These are phyloP conservation scores for Tribolium madens DNA, from an alignment of 1,140 invertebrate genomes.

Conservation along the genomic window DNA sequence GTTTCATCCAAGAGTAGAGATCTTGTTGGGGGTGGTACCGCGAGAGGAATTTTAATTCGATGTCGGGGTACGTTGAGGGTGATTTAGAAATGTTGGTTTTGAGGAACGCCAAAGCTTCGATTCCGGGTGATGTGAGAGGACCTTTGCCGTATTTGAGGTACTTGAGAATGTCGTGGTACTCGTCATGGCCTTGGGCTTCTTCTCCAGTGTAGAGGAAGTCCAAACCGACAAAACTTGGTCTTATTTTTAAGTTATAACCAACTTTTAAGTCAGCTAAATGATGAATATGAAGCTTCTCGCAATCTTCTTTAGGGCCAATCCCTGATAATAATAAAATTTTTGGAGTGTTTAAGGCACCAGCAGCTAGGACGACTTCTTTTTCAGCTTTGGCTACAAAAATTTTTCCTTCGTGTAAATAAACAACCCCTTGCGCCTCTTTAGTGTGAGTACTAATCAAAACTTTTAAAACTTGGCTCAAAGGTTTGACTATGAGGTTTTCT, in stretches of 20 bases:
- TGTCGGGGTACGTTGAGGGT: constrained; percentile 68
- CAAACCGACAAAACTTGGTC: constrained; percentile 68
- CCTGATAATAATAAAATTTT: constrained; percentile 85
- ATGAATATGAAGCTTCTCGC: constrained; percentile 72
- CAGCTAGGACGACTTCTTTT: constrained; percentile 77
- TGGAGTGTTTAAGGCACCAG: constrained; percentile 81
- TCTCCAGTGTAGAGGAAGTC: constrained; percentile 64
- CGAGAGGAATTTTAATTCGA: constrained; percentile 70
- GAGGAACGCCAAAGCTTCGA: constrained; percentile 65
- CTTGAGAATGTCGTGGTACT: constrained; percentile 64
- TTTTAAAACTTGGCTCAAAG: constrained; percentile 71
- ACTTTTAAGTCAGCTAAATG: constrained; percentile 68
- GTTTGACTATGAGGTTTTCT: constrained; percentile 74
- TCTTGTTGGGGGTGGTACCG: constrained; percentile 51
- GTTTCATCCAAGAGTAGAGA: constrained; percentile 44
- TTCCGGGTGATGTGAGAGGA: constrained; percentile 65
- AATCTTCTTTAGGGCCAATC: constrained; percentile 75
- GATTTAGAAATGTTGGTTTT: constrained; percentile 59
- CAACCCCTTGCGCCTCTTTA: constrained; percentile 73
- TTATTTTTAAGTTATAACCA: constrained; percentile 71
- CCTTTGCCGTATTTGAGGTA: constrained; percentile 67
- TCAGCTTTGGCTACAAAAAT: constrained; percentile 67
- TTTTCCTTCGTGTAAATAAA: constrained; percentile 68
- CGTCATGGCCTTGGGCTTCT: constrained; percentile 61
- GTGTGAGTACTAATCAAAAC: constrained; percentile 71